Base-by-base conservation (phyloP, 2,113 vertebrate genomes). In the Eurystomus gularis region DNA sequence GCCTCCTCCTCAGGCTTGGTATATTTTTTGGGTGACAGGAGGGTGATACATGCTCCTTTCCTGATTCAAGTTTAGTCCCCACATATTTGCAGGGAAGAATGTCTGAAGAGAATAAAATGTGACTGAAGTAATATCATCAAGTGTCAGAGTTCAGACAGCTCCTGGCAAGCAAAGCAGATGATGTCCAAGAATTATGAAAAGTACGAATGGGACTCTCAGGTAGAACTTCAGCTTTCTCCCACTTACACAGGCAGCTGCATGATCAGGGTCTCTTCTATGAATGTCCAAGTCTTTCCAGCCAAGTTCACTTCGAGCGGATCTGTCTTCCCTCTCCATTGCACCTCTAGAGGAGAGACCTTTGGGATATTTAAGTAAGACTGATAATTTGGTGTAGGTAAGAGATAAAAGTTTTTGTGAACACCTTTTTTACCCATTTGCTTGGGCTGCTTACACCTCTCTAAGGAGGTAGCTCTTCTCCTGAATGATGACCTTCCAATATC, bases 161-260 rank as follows among this genome's bases (percentile, higher is more conserved):
- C 44, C 62, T 57, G 42, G 31, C 60, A 72, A 62, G 42, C 48
- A 86, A 64, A 86, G 72, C 49, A 78, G 54, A 55, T 40, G 3
- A 61, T 86, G 65, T 71, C 82, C 86, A 94, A 54, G 57, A 82
- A 12, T 55, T 81, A 49, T 13, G 40, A 37, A 62, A 78, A 52
- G 69, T 57, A 40, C 4, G 2, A 80, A 84, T 81, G 77, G 72
- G 77, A 71, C 61, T 92, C 83, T 91, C 88, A 96, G 94, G 89
- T 94, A 90, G 83, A 93, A 82, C 70, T 93, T 93, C 69, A 61
- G 60, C 80, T 92, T 94, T 89, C 72, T 80, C 48, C 54, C 70
- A 46, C 29, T 92, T 70, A 62, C 37, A 49, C 16, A 15, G 65
- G 65, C 83, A 93, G 92, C 70, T 85, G 86, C 49, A 61, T 46